Conservation (phyloP, 2,113 vertebrate genomes). For the Xiphophorus couchianus region DNA sequence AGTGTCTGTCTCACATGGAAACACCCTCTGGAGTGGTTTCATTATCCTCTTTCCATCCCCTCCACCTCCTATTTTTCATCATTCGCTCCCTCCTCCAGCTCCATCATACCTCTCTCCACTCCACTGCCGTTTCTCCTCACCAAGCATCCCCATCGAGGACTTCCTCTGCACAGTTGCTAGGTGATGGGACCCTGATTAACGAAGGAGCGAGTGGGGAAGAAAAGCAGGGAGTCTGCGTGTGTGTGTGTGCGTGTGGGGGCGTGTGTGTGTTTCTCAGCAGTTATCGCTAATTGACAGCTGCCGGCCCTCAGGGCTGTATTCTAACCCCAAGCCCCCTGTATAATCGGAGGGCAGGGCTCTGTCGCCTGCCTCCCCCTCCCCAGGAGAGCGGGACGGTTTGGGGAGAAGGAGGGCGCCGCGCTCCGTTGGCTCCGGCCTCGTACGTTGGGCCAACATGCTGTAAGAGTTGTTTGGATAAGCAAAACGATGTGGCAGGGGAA, state of each 20-base stretch:
- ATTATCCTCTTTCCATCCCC: conserved; percentile 60
- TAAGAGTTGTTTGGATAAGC: conserved; percentile 67
- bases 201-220: conserved; percentile 53
- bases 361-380: conserved; percentile 82
- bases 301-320: conserved; percentile 94
- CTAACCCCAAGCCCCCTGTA: conserved; percentile 90
- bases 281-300: conserved; percentile 99
- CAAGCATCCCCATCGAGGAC: conserved; percentile 84
- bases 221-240: conserved; percentile 25
- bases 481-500: conserved; percentile 37
- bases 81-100: conserved; percentile 41
- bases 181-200: conserved; percentile 90
- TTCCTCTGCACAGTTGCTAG: conserved; percentile 90
- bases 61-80: conserved; percentile 45
- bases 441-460: conserved; percentile 50
- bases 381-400: conserved; percentile 75
- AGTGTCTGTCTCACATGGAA: conserved; percentile 37
- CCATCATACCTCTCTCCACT: conserved; percentile 51
- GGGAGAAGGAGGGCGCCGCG: conserved; percentile 73
- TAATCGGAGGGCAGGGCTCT: conserved; percentile 93
- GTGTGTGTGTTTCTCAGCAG: conserved; percentile 80
- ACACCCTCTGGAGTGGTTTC: conserved; percentile 62
- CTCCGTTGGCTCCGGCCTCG: conserved; percentile 79
- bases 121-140: conserved; percentile 67
- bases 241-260: conserved; percentile 29